Evolutionary conservation across 1,140 invertebrate genomes (phyloP), one percentile per base, ranked within the genome.

Genomic region (Chironomus tepperi): DNA sequence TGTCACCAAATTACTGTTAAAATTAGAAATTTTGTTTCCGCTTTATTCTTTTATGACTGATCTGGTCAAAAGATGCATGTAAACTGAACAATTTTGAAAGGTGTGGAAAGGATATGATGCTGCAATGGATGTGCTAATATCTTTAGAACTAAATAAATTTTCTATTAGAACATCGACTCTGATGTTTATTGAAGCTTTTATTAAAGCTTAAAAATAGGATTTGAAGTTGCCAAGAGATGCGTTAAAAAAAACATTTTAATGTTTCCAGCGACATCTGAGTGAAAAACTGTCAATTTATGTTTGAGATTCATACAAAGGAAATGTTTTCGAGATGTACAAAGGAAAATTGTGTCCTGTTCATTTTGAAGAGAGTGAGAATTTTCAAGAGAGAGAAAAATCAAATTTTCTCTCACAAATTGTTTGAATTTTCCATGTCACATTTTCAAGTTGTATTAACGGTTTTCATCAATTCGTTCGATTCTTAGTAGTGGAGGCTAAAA

Each of bases 81-180:
- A 3, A 57, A 57, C 47, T 57, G 47, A 57, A 57, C 47, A 57
- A 57, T 12, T 57, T 1, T 34, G 10, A 10, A 57, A 57, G 47
- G 47, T 57, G 47, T 57, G 47, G 47, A 57, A 57, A 57, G 12
- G 47, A n/a, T 57, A 57, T 57, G 47, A 57, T 57, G 47, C 47
- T 57, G 47, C n/a, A 12, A 57, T 12, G n/a, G 12, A n/a, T 47
- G 43, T 57, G 12, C 47, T 57, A 57, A 57, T n/a, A 57, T 5
- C 1, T 57, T 47, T 47, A 34, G 24, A 34, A 34, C 24, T 2
- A 34, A 34, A 34, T 34, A 34, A 34, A 34, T 47, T 57, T 57
- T 12, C 47, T 57, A 12, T 57, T 57, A 57, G 47, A 57, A 57
- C 47, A 15, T 5, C 3, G 12, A 57, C 10, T 12, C 5, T 34